Evolutionary conservation across 2,797 vertebrate genomes (phyloP).

Genomic region (Sebastes iracundus): DNA sequence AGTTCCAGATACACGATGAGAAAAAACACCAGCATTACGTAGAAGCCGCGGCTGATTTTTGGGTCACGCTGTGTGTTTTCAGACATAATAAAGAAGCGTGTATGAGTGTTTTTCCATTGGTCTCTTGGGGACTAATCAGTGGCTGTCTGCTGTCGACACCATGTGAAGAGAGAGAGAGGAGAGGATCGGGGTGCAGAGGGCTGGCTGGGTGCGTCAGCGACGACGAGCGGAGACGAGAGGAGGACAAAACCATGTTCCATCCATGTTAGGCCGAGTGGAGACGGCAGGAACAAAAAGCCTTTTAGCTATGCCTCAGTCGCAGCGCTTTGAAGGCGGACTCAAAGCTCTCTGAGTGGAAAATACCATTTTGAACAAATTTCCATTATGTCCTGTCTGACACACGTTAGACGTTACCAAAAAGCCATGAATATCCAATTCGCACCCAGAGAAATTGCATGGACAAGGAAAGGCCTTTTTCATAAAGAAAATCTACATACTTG

Average conservation of each 20-base stretch:
- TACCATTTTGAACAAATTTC: slow-evolving; percentile 49
- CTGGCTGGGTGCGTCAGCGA: slow-evolving; percentile 12
- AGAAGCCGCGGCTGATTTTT: slow-evolving; percentile 13
- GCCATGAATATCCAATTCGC: slow-evolving; percentile 20
- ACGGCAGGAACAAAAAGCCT: slow-evolving; percentile 65
- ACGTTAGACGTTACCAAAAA: slow-evolving; percentile 11
- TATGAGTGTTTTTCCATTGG: slow-evolving; percentile 25
- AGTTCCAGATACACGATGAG: slow-evolving; percentile 33
- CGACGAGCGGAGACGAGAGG: slow-evolving; percentile 12
- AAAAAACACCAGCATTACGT: slow-evolving; percentile 5
- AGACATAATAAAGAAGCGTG: slow-evolving; percentile 35
- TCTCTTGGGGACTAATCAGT: slow-evolving; percentile 67
- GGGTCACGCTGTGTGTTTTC: slow-evolving; percentile 37
- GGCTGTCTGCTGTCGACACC: slow-evolving; percentile 37
- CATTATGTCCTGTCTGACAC: slow-evolving; percentile 21
- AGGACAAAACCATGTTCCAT: slow-evolving; percentile 49
- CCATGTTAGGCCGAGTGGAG: slow-evolving; percentile 53
- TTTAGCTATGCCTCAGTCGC: slow-evolving; percentile 64
- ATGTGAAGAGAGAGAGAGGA: slow-evolving; percentile 21
- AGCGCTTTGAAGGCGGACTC: slow-evolving; percentile 65
- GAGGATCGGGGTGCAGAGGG: slow-evolving; percentile 14
- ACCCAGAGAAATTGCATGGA: background rate
- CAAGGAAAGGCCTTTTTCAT: background rate
- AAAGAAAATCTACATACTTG: background rate
- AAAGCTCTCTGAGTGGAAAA: slow-evolving; percentile 44